Conservation (phyloP, 64 coral and sea anemone species). For the Orbicella faveolata region DNA sequence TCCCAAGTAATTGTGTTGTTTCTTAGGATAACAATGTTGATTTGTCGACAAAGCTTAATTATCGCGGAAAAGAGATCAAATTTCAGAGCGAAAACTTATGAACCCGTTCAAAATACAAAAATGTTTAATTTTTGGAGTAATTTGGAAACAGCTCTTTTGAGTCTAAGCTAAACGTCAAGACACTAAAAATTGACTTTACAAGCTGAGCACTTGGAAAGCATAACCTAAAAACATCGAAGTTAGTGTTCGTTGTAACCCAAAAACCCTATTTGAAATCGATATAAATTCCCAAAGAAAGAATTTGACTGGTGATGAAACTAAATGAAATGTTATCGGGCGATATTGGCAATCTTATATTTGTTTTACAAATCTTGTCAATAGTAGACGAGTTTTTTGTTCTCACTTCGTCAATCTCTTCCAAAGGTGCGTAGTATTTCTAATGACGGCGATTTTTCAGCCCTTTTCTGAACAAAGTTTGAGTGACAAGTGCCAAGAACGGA, state of each 20-base stretch:
- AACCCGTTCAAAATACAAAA: not conserved
- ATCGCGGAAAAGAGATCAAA: not conserved
- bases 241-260: not conserved
- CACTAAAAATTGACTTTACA: not conserved
- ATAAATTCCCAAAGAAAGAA: not conserved
- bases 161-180: not conserved
- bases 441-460: not conserved
- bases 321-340: not conserved
- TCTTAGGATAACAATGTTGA: constrained; percentile 20
- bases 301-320: not conserved
- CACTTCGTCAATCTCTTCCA: not conserved
- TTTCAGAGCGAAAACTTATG: not conserved
- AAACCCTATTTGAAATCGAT: not conserved
- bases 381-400: not conserved
- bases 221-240: not conserved
- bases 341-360: not conserved
- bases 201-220: not conserved
- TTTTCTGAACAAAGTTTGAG: not conserved
- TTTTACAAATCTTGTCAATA: not conserved
- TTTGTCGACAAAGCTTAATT: not conserved
- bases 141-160: not conserved
- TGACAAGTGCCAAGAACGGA: not conserved
- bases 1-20: constrained; percentile 14
- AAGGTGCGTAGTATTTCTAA: not conserved
- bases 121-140: not conserved